Percentiles rank a stretch among this genome's conserved stretches.
Conservation (phyloP, 2,113 vertebrate genomes). For the Chamaetylas fuelleborni region DNA sequence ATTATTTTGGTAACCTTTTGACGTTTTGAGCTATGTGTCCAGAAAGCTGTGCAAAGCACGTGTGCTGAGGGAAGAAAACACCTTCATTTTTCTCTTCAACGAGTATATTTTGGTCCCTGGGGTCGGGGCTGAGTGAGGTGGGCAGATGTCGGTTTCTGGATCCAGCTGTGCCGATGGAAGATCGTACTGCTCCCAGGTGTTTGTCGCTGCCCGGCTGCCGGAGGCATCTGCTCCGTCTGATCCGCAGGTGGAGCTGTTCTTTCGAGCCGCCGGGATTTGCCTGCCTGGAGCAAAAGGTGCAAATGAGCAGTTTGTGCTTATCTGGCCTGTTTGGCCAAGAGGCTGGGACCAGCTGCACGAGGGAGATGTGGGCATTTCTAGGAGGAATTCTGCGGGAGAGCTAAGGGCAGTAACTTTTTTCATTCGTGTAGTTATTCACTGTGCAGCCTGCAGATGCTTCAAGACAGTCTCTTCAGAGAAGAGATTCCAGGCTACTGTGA, state of each 20-base stretch:
- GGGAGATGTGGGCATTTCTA: background rate
- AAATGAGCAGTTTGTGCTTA: background rate
- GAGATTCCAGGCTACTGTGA: background rate
- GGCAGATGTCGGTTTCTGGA: background rate
- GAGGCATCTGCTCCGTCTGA: background rate
- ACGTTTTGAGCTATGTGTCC: background rate
- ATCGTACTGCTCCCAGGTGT: background rate
- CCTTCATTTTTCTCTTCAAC: background rate
- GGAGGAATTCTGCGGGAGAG: background rate
- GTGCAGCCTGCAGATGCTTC: background rate
- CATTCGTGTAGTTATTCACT: fast-evolving
- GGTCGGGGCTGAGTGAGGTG: background rate
- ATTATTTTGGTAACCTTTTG: background rate
- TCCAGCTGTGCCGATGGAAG: background rate
- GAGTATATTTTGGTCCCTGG: background rate
- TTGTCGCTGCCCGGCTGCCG: background rate
- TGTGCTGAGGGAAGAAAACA: background rate
- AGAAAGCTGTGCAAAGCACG: fast-evolving
- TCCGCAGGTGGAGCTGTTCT: background rate
- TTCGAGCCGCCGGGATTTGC: background rate
- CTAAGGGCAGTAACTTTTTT: background rate
- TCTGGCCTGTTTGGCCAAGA: background rate
- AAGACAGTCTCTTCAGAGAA: background rate
- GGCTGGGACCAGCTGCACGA: background rate
- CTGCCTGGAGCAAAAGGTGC: background rate